Evolutionary conservation across 2,888 invertebrate species (phyloP), one percentile per base, ranked within the genome.

Genomic region (Formica aserva): DNA sequence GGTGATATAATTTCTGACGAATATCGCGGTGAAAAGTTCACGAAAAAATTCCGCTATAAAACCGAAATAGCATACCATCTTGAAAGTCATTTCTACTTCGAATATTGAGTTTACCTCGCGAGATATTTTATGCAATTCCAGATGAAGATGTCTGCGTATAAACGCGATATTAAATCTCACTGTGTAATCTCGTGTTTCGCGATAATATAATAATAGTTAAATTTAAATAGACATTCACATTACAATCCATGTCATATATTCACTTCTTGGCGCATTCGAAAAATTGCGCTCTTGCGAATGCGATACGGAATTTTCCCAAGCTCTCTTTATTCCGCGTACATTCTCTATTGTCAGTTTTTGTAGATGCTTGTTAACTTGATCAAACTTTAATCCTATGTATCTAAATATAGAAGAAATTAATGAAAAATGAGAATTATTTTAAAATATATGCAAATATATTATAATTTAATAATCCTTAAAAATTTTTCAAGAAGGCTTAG

Each of bases 41-140:
- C 75, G 62, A 11, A 48, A 26, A 26, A 72, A 72, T 3, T 63
- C 62, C 15, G 62, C 75, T 63, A 63, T 75, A 32, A 75, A 65
- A 26, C 48, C 65, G 8, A 65, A 76, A 76, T 76, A 76, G 18
- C 45, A 41, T 52, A 22, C 1, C 65, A 76, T 65, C 35, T 76
- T 76, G 32, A 63, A 52, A 65, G 76, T 52, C 76, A 76, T 76
- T 65, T 76, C 32, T 76, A 52, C 11, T 65, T 26, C 76, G 18
- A 65, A 76, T 52, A 65, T 52, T 8, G 63, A 65, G 13, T 65
- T 65, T 41, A 76, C 26, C 0, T 65, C 65, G 0, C 13, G 48
- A 76, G 76, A 76, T 65, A 65, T 38, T 76, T 52, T 76, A 0
- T 60, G 35, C 35, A 76, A 76, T 35, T 76, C 76, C 18, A 76